Conservation (phyloP, 2,113 vertebrate species). For the Sebastes fasciatus region DNA sequence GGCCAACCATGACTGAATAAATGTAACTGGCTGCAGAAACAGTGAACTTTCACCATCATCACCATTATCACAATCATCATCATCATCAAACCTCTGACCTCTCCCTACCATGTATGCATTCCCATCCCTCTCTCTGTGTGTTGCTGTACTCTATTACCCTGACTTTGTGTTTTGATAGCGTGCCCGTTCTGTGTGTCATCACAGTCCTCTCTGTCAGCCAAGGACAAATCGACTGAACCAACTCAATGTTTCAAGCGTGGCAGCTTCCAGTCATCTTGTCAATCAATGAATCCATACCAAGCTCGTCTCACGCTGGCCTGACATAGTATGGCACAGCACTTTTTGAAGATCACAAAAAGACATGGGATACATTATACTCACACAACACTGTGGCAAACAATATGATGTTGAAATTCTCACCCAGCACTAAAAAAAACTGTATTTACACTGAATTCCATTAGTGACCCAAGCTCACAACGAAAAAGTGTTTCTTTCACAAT, state of each 20-base stretch:
- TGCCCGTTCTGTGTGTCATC: slow-evolving; percentile 72
- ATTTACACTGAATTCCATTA: neutral
- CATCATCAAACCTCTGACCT: slow-evolving; percentile 22
- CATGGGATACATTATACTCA: slow-evolving; percentile 30
- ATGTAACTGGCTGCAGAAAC: neutral
- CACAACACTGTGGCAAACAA: slow-evolving; percentile 7
- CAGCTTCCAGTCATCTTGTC: slow-evolving; percentile 78
- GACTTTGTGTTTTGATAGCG: slow-evolving; percentile 72
- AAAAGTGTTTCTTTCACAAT: neutral
- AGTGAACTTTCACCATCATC: neutral
- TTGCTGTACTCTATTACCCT: slow-evolving; percentile 51
- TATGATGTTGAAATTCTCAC: slow-evolving; percentile 17
- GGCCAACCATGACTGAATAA: neutral
- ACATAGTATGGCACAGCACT: slow-evolving; percentile 72
- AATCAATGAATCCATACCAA: slow-evolving; percentile 80
- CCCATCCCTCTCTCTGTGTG: slow-evolving; percentile 26
- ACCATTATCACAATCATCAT: neutral
- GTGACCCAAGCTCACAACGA: neutral
- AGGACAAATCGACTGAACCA: slow-evolving; percentile 76
- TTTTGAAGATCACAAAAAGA: slow-evolving; percentile 64
- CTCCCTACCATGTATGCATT: slow-evolving; percentile 21
- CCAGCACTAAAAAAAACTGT: neutral
- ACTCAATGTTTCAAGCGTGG: slow-evolving; percentile 73
- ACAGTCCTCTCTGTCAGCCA: slow-evolving; percentile 71
- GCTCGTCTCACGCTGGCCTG: slow-evolving; percentile 48